Evolutionary conservation across 2,113 vertebrate genomes (phyloP).

Genomic region (Archocentrus centrarchus): DNA sequence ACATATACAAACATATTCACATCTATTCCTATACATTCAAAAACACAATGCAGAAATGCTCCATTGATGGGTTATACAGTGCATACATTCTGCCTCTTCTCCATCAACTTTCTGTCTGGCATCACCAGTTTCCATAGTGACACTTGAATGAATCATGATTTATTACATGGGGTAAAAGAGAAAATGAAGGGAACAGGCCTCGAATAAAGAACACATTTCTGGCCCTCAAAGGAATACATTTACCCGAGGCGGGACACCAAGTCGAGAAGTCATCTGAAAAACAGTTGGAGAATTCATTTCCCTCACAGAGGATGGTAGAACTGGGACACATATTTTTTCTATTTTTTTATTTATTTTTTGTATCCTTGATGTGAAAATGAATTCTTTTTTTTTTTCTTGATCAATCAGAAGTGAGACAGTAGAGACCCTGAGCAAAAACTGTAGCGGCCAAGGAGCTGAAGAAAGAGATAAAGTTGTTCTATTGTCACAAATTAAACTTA

Average conservation of each 20-base stretch:
- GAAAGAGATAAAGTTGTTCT: not conserved
- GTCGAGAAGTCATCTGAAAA: conserved; percentile 26
- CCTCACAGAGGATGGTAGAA: conserved; percentile 12
- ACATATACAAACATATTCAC: not conserved
- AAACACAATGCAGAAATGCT: not conserved
- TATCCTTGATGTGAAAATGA: conserved; percentile 12
- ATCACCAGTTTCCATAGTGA: conserved; percentile 50
- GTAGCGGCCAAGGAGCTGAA: not conserved
- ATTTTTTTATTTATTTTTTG: not conserved
- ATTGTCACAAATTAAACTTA: not conserved
- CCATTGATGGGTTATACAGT: not conserved
- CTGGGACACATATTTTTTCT: not conserved
- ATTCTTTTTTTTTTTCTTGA: not conserved
- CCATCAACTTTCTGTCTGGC: not conserved
- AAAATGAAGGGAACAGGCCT: conserved; percentile 27
- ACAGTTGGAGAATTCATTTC: conserved; percentile 21
- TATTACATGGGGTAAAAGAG: conserved; percentile 26
- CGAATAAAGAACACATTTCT: conserved; percentile 40
- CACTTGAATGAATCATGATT: conserved; percentile 63
- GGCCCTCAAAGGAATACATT: conserved; percentile 33
- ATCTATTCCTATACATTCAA: not conserved
- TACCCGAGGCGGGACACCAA: conserved; percentile 17
- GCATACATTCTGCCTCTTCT: not conserved
- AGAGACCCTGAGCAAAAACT: not conserved
- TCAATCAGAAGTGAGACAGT: not conserved